A percentile compares a stretch with the other conserved stretches of the same genome.
Evolutionary conservation across 2,888 invertebrate genomes (phyloP).

Genomic region (Amphipoea oculea): DNA sequence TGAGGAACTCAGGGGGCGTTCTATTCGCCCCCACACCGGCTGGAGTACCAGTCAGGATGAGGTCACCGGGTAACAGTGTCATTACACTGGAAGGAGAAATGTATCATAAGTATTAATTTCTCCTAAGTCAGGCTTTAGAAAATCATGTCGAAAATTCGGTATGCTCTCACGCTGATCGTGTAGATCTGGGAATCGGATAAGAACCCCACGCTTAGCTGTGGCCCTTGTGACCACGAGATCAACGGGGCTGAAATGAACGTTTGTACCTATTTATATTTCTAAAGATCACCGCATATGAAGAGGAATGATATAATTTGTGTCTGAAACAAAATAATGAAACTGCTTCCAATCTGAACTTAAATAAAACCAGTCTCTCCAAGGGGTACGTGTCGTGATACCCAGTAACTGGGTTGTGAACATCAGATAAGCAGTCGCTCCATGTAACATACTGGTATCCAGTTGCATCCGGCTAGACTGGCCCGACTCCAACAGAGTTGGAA

Average conservation of each 20-base stretch:
- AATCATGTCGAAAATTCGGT: not conserved
- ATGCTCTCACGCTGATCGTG: not conserved
- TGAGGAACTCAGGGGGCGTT: slow-evolving; percentile 94
- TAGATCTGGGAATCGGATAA: not conserved
- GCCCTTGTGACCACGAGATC: not conserved
- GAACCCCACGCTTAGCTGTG: not conserved
- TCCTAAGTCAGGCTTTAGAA: not conserved
- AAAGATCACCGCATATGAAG: not conserved
- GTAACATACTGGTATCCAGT: not conserved
- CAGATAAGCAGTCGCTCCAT: not conserved
- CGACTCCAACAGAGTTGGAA: not conserved
- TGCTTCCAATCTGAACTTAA: not conserved
- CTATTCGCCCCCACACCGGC: slow-evolving; percentile 93
- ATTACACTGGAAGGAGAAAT: slow-evolving; percentile 91
- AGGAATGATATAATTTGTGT: not conserved
- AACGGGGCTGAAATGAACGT: too few relatives aligned
- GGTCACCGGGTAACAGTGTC: slow-evolving; percentile 96
- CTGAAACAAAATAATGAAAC: not conserved
- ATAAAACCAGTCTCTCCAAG: not conserved
- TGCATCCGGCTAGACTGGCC: not conserved
- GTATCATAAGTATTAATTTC: not conserved
- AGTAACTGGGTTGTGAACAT: not conserved
- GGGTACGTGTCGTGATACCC: not conserved
- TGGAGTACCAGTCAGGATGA: slow-evolving; percentile 97
- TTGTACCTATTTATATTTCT: too few relatives aligned